A percentile compares a stretch with the other conserved stretches of the same genome.
These are phyloP conservation scores for Formica exsecta DNA, from an alignment of 1,140 invertebrate species.

Conservation along the genomic window DNA sequence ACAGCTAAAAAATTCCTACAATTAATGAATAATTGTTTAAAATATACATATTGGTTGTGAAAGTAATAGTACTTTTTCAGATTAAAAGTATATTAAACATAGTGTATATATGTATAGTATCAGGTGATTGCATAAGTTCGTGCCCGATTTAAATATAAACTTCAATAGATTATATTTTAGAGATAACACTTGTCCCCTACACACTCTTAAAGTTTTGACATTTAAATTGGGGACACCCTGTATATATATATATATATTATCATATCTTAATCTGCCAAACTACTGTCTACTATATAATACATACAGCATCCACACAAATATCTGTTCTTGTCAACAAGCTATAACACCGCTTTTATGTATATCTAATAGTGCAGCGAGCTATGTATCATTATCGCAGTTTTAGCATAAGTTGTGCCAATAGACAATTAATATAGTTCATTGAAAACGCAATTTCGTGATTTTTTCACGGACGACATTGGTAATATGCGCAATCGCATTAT, in stretches of 20 bases:
- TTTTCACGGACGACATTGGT: conserved; percentile 2
- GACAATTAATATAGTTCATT: conserved; percentile 20
- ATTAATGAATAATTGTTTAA: background rate
- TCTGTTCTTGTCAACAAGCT: background rate
- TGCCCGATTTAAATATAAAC: no score
- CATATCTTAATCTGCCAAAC: background rate
- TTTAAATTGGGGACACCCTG: no score
- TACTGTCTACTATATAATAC: background rate
- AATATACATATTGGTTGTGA: background rate
- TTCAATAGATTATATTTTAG: no score
- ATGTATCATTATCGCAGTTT: background rate
- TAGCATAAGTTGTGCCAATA: background rate
- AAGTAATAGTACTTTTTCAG: background rate
- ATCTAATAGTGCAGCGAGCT: background rate
- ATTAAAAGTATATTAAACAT: background rate
- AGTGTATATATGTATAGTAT: no score
- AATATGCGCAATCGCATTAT: conserved; percentile 16
- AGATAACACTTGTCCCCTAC: no score
- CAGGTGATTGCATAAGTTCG: no score
- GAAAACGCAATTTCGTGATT: conserved; percentile 33
- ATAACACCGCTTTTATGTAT: conserved; percentile 6
- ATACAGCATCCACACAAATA: background rate
- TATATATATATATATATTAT: background rate
- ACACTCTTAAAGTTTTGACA: no score
- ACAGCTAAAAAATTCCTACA: background rate